Conservation (phyloP, 1,140 invertebrate genomes). For the Ostrea edulis region DNA sequence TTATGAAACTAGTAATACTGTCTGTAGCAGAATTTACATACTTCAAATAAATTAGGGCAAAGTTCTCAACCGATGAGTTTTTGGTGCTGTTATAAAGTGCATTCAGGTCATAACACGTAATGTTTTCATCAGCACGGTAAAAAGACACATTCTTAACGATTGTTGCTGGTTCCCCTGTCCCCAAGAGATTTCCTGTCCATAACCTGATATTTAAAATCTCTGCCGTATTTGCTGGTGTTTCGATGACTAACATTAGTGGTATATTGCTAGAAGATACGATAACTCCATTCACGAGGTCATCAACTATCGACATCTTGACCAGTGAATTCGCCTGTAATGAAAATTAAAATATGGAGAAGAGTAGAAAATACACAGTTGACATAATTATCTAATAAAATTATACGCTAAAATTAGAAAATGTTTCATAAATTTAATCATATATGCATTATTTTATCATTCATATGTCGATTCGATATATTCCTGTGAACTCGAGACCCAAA, state of each 20-base stretch:
- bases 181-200: background rate
- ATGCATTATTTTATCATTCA: too few relatives aligned
- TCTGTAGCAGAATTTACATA: background rate
- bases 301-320: background rate
- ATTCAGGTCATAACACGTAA: background rate
- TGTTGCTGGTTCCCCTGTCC: background rate
- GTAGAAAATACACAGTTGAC: background rate
- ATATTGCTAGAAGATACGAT: background rate
- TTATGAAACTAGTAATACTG: background rate
- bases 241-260: background rate
- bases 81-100: background rate
- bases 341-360: background rate
- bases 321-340: background rate
- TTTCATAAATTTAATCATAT: too few relatives aligned
- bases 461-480: too few relatives aligned
- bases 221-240: background rate
- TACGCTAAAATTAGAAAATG: too few relatives aligned
- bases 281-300: too few relatives aligned
- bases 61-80: background rate
- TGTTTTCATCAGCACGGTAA: background rate
- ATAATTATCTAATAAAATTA: too few relatives aligned
- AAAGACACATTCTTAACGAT: background rate
- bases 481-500: too few relatives aligned
- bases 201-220: background rate
- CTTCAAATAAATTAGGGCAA: background rate